phyloP scores from a whole-genome alignment of 53 echinoderm and acorn worm species.

The Paracentrotus lividus region DNA sequence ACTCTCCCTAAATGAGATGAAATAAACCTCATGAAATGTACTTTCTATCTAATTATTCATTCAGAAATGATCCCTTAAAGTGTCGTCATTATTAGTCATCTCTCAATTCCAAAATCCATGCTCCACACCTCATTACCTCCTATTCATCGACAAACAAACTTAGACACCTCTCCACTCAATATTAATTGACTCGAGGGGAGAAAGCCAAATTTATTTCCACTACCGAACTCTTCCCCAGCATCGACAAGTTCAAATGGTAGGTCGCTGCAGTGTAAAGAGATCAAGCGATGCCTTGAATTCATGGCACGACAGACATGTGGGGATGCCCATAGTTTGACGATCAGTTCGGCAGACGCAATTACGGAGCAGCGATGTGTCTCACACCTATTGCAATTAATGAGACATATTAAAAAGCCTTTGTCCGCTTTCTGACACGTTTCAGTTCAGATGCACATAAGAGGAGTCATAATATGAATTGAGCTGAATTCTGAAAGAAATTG shows the following conservation, averaged over 20 bases:
- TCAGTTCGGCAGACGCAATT: background rate
- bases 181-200: slow-evolving; percentile 24
- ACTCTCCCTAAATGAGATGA: too few relatives aligned
- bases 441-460: slow-evolving; percentile 25
- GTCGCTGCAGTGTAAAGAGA: slow-evolving; percentile 32
- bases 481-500: background rate
- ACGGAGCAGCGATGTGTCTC: background rate
- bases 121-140: slow-evolving; percentile 29
- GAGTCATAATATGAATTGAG: background rate
- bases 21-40: background rate
- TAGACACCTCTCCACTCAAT: slow-evolving; percentile 23
- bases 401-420: slow-evolving; percentile 1
- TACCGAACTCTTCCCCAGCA: background rate
- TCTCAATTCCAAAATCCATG: slow-evolving; percentile 28
- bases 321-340: slow-evolving; percentile 27
- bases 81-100: slow-evolving; percentile 38
- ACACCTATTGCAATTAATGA: slow-evolving; percentile 30
- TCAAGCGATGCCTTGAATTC: slow-evolving; percentile 19
- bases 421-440: background rate
- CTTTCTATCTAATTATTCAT: background rate
- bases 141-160: slow-evolving; percentile 29
- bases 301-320: background rate
- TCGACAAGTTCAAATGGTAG: slow-evolving; percentile 38
- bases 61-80: slow-evolving; percentile 27
- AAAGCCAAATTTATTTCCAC: background rate